Conservation (phyloP, 2,888 invertebrate genomes). For the Hirtodrosophila confusa region DNA sequence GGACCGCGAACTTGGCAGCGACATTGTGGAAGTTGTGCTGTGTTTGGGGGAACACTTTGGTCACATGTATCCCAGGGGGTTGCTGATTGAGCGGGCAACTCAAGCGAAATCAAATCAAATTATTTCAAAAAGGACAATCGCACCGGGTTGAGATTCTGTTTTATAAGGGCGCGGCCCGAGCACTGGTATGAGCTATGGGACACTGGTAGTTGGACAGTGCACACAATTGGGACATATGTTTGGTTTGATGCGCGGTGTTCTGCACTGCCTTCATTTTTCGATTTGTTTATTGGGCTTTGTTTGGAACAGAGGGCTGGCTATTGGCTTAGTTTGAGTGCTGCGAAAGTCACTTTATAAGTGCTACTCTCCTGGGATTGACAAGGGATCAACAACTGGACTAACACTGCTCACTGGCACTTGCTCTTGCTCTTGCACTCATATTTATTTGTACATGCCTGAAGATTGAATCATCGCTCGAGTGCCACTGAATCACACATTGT, state of each 20-base stretch:
- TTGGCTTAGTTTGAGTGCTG: constrained; percentile 51
- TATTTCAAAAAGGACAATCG: constrained; percentile 49
- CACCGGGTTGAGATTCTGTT: constrained; percentile 30
- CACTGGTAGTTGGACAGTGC: constrained; percentile 58
- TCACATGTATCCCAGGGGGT: constrained; percentile 15
- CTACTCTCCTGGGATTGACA: constrained; percentile 33
- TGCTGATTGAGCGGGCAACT: constrained; percentile 47
- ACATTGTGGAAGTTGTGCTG: constrained; percentile 2
- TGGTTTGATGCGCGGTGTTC: constrained; percentile 43
- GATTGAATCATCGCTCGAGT: constrained; percentile 54
- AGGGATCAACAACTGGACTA: constrained; percentile 17
- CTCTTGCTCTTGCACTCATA: background rate
- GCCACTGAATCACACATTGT: constrained; percentile 60
- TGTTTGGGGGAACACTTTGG: background rate
- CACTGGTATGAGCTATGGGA: constrained; percentile 12
- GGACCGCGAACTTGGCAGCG: background rate
- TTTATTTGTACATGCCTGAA: constrained; percentile 10
- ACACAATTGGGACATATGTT: constrained; percentile 80
- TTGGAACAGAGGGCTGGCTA: constrained; percentile 16
- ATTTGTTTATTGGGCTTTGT: constrained; percentile 36
- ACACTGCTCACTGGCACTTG: constrained; percentile 1
- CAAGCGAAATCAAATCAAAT: constrained; percentile 74
- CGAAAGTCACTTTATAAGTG: constrained; percentile 59
- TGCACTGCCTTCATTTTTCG: constrained; percentile 30
- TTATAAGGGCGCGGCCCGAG: background rate